These are phyloP conservation scores for Drosophila flavopinicola DNA, from an alignment of 2,888 invertebrate genomes.

Conservation along the genomic window DNA sequence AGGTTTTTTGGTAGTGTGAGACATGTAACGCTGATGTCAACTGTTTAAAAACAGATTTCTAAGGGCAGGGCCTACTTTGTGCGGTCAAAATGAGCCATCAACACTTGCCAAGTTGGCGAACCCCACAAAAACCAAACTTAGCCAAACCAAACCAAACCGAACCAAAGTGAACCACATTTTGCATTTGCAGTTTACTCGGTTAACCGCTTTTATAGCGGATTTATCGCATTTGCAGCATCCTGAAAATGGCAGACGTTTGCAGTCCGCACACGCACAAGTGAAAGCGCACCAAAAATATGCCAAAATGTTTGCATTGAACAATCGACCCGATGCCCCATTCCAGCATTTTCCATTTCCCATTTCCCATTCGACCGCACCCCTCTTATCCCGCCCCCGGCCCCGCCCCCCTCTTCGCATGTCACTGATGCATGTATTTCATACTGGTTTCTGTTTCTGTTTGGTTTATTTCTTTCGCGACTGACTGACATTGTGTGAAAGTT, in stretches of 20 bases:
- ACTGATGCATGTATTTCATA: conserved; percentile 47
- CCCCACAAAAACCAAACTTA: conserved; percentile 22
- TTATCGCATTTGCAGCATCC: conserved; percentile 59
- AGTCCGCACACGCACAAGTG: conserved; percentile 22
- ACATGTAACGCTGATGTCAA: conserved; percentile 1
- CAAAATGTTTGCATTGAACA: conserved; percentile 64
- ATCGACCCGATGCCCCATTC: conserved; percentile 18
- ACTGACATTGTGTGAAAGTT: conserved; percentile 51
- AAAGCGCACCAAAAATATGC: conserved; percentile 52
- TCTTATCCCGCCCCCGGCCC: too few species aligned
- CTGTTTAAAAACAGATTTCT: neutral
- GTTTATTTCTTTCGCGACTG: conserved; percentile 37
- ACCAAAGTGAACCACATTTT: conserved; percentile 62
- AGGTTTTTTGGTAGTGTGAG: neutral
- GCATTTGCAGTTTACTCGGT: conserved; percentile 72
- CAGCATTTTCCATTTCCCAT: conserved; percentile 26
- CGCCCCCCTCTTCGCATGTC: conserved; percentile 42
- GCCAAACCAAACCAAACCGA: conserved; percentile 12
- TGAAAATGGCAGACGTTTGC: conserved; percentile 16
- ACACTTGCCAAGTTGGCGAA: conserved; percentile 16
- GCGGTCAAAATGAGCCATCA: conserved; percentile 27
- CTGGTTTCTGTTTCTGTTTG: conserved; percentile 31
- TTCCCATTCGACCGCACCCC: neutral
- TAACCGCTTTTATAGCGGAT: conserved; percentile 71
- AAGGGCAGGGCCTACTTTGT: conserved; percentile 18